Conservation (phyloP, 2,113 vertebrate genomes). For the Lampris megalopsis region DNA sequence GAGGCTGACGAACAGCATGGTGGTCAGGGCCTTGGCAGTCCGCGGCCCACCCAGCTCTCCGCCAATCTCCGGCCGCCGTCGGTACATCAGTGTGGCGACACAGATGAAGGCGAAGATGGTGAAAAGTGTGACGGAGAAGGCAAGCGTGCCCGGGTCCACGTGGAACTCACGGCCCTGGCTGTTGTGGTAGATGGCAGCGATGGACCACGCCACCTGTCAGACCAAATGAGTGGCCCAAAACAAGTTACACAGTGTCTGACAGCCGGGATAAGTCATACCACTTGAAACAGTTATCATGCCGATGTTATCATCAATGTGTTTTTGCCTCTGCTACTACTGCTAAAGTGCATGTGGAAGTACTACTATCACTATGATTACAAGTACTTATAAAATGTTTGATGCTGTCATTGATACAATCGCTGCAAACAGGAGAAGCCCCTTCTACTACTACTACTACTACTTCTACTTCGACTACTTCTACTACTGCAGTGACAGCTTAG, state of each 20-base stretch:
- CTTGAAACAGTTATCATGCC: too few species aligned
- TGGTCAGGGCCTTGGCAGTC: constrained; percentile 96
- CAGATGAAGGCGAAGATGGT: constrained; percentile 99
- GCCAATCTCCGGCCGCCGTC: constrained; percentile 95
- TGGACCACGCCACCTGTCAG: constrained; percentile 92
- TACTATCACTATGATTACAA: too few species aligned
- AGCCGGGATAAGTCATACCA: background rate
- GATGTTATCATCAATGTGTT: too few species aligned
- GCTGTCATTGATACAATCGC: too few species aligned
- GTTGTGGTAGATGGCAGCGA: constrained; percentile 95
- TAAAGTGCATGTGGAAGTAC: too few species aligned
- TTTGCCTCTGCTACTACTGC: too few species aligned
- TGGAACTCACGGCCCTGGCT: constrained; percentile 87
- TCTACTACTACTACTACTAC: too few species aligned
- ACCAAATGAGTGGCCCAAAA: background rate
- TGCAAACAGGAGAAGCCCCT: too few species aligned
- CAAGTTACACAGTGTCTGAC: background rate
- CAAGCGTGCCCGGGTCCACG: constrained; percentile 93
- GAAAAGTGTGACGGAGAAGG: constrained; percentile 99
- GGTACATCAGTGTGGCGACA: constrained; percentile 93
- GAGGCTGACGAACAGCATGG: constrained; percentile 93
- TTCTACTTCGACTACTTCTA: background rate
- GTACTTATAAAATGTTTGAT: too few species aligned
- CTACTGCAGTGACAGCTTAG: background rate
- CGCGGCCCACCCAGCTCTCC: constrained; percentile 98